Conservation (phyloP, 23 tunicate species). For the Trididemnum nubilum region DNA sequence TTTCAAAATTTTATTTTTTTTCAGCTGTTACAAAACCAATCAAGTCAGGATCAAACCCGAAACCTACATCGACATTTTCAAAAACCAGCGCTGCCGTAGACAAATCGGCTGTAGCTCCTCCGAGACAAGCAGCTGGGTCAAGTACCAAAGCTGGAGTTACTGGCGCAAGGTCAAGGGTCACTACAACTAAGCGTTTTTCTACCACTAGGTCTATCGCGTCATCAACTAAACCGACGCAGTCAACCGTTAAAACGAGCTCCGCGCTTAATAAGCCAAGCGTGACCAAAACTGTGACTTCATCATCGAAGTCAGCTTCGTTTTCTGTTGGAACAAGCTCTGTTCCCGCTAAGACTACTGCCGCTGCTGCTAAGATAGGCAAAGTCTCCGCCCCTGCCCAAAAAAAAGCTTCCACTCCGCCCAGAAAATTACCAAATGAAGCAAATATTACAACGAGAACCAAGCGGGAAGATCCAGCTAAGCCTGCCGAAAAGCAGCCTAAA, state of each 20-base stretch:
- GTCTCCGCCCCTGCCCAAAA: background rate
- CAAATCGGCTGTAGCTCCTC: too few species aligned
- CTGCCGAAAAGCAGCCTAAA: constrained; percentile 57
- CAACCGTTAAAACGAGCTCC: too few species aligned
- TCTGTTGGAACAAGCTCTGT: background rate
- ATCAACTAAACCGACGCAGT: too few species aligned
- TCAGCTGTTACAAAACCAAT: too few species aligned
- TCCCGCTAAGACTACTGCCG: background rate
- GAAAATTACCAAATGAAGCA: background rate
- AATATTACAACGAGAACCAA: constrained; percentile 23
- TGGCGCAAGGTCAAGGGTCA: background rate
- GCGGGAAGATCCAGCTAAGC: constrained; percentile 38
- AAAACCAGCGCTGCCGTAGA: too few species aligned
- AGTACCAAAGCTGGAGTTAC: too few species aligned
- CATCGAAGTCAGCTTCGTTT: background rate
- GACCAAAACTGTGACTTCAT: background rate
- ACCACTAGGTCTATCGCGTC: too few species aligned
- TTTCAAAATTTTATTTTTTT: too few species aligned
- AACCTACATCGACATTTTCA: too few species aligned
- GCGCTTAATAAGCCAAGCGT: too few species aligned
- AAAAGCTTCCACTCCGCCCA: background rate
- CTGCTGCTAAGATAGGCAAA: background rate
- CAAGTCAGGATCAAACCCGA: too few species aligned
- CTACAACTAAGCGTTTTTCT: background rate
- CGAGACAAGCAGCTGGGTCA: too few species aligned